Percentiles rank a stretch among this genome's conserved stretches.
These are phyloP conservation scores for Athalia circularis DNA, from an alignment of 2,888 invertebrate genomes.

Conservation along the genomic window DNA sequence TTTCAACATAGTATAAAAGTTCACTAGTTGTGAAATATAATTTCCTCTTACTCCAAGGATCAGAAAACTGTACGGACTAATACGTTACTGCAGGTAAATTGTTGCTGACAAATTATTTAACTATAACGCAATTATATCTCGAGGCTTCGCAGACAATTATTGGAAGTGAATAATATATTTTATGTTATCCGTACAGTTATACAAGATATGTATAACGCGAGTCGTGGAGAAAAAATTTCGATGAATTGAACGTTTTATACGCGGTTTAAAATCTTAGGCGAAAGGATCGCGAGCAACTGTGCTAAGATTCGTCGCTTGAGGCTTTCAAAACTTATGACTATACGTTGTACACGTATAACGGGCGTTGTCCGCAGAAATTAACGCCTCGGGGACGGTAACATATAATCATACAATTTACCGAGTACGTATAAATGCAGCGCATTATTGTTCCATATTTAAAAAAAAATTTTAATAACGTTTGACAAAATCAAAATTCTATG, in stretches of 20 bases:
- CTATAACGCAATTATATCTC: conserved; percentile 12
- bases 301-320: conserved; percentile 1
- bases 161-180: no score
- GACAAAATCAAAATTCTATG: no score
- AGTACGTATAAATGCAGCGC: no score
- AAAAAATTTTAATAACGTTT: no score
- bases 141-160: conserved; percentile 12
- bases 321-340: not conserved
- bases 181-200: not conserved
- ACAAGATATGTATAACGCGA: conserved; percentile 14
- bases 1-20: no score
- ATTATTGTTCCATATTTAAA: no score
- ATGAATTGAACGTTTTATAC: not conserved
- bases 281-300: no score
- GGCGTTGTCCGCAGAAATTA: not conserved
- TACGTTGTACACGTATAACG: not conserved
- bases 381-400: conserved; percentile 15
- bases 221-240: not conserved
- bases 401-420: no score
- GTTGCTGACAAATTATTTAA: conserved; percentile 18
- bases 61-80: no score
- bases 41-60: no score
- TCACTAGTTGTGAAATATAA: no score
- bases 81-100: not conserved
- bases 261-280: no score